Percentiles rank a stretch among this genome's conserved stretches.
Evolutionary conservation across 2,888 invertebrate species (phyloP).

Genomic region (Bellardia bayeri): DNA sequence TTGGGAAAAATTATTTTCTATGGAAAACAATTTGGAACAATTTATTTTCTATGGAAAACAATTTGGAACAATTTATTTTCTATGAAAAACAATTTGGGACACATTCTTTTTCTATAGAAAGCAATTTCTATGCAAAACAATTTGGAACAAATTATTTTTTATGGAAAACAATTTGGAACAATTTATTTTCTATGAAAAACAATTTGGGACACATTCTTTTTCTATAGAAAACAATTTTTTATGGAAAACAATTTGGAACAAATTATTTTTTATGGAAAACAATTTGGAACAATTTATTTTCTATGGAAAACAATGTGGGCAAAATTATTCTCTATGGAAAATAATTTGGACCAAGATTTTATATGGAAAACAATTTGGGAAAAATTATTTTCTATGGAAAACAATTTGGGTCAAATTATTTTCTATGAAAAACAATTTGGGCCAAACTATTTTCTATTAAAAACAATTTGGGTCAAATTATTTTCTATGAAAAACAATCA

Average conservation of each 20-base stretch:
- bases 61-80: neutral
- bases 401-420: neutral
- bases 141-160: neutral
- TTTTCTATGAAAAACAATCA: no score
- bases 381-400: neutral
- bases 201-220: neutral
- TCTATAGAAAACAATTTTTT: neutral
- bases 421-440: neutral
- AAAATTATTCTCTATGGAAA: neutral
- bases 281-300: neutral
- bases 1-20: neutral
- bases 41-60: neutral
- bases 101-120: neutral
- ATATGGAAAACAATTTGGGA: neutral
- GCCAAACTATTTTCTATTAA: neutral
- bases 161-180: neutral
- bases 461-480: neutral
- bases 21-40: neutral
- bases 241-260: no score
- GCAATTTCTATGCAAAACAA: neutral
- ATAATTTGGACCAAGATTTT: neutral
- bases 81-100: no score
- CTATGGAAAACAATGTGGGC: no score
- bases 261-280: neutral
- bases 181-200: no score